phyloP scores from a whole-genome alignment of 2,888 invertebrate genomes.

The Lagria hirta region DNA sequence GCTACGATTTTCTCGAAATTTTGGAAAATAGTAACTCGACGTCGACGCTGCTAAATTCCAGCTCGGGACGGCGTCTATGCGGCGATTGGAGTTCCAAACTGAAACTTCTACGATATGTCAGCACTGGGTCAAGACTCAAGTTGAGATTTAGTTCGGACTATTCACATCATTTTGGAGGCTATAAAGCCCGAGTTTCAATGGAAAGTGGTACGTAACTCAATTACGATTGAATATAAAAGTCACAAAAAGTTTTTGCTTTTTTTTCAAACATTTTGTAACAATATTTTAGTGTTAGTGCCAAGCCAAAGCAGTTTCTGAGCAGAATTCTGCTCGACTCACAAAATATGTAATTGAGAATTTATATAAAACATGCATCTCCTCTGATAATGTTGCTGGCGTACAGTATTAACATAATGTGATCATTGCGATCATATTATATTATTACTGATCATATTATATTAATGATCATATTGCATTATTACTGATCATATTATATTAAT shows the following conservation, averaged over 20 bases:
- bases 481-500: too few relatives aligned
- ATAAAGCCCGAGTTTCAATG: conserved; percentile 70
- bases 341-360: too few relatives aligned
- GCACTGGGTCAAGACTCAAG: conserved; percentile 62
- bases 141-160: conserved; percentile 76
- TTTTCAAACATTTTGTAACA: conserved; percentile 3
- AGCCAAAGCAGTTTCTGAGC: too few relatives aligned
- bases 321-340: too few relatives aligned
- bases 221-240: neutral
- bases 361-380: too few relatives aligned
- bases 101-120: conserved; percentile 70
- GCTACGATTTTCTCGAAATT: conserved; percentile 76
- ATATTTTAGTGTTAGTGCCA: too few relatives aligned
- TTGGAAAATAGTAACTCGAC: conserved; percentile 54
- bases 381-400: too few relatives aligned
- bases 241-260: neutral
- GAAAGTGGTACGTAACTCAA: conserved; percentile 68
- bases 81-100: conserved; percentile 80
- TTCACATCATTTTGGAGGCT: conserved; percentile 74
- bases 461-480: too few relatives aligned
- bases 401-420: too few relatives aligned
- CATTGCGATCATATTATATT: too few relatives aligned
- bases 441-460: too few relatives aligned
- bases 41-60: conserved; percentile 30
- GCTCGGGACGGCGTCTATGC: conserved; percentile 58